Evolutionary conservation across 2,888 invertebrate genomes (phyloP).

Genomic region (Boloria selene): DNA sequence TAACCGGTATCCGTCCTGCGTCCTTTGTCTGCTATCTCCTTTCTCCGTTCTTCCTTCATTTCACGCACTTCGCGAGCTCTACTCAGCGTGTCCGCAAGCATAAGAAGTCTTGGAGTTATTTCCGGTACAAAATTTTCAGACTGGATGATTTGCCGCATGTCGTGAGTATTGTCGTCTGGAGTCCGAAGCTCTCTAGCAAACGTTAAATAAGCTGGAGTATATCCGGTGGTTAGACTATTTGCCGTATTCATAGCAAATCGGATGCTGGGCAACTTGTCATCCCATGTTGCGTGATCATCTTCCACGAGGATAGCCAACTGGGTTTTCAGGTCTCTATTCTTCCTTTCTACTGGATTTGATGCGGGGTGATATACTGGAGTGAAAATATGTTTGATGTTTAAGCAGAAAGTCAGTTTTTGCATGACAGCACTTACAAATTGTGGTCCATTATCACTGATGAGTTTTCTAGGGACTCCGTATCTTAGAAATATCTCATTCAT

Average conservation of each 20-base stretch:
- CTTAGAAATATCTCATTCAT: constrained; percentile 47
- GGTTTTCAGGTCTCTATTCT: constrained; percentile 40
- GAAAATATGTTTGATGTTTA: constrained; percentile 46
- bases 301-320: constrained; percentile 34
- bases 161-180: constrained; percentile 33
- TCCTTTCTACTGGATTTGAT: constrained; percentile 38
- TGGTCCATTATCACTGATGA: constrained; percentile 37
- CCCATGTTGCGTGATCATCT: constrained; percentile 47
- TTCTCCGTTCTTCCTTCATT: background rate
- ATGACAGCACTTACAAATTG: constrained; percentile 39
- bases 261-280: constrained; percentile 48
- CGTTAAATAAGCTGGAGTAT: constrained; percentile 42
- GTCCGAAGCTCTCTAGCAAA: constrained; percentile 44
- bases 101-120: constrained; percentile 33
- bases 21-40: background rate
- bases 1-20: background rate
- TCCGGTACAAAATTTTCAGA: constrained; percentile 47
- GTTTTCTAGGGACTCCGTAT: constrained; percentile 37
- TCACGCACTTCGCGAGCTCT: constrained; percentile 7
- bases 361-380: constrained; percentile 38
- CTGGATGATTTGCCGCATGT: constrained; percentile 22
- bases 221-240: constrained; percentile 22
- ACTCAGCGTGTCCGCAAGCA: constrained; percentile 21
- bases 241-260: constrained; percentile 58
- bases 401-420: constrained; percentile 41